phyloP scores from a whole-genome alignment of 2,888 invertebrate genomes.

The Pyrochroa serraticornis region DNA sequence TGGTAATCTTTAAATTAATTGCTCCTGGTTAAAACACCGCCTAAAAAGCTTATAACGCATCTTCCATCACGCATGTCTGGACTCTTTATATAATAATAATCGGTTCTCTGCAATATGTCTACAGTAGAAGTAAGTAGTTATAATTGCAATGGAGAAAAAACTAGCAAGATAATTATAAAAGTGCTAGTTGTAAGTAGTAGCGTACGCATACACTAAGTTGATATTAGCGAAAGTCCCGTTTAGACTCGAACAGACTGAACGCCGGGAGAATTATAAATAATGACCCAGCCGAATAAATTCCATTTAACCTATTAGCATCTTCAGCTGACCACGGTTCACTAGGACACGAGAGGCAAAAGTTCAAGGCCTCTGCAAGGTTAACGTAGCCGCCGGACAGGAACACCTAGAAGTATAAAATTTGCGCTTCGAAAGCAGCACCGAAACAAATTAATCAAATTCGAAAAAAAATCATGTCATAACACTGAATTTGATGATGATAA shows the following conservation, averaged over 20 bases:
- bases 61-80: too few relatives aligned
- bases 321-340: slow-evolving; percentile 38
- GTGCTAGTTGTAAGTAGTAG: too few relatives aligned
- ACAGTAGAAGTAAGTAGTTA: too few relatives aligned
- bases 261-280: slow-evolving; percentile 30
- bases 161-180: too few relatives aligned
- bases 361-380: slow-evolving; percentile 34
- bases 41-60: too few relatives aligned
- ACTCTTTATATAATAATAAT: too few relatives aligned
- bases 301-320: slow-evolving; percentile 34
- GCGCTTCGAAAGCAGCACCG: slow-evolving; percentile 17
- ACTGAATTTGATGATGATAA: neutral
- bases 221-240: slow-evolving; percentile 29
- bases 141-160: too few relatives aligned
- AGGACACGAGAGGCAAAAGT: slow-evolving; percentile 33
- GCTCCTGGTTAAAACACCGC: too few relatives aligned
- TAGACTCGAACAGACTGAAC: slow-evolving; percentile 21
- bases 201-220: neutral
- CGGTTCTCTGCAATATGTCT: too few relatives aligned
- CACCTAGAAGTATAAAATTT: slow-evolving; percentile 18
- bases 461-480: neutral
- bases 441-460: too few relatives aligned
- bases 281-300: slow-evolving; percentile 36
- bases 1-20: too few relatives aligned
- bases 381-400: slow-evolving; percentile 8